Conservation (phyloP, 2,888 invertebrate species). For the Eupithecia tripunctaria region DNA sequence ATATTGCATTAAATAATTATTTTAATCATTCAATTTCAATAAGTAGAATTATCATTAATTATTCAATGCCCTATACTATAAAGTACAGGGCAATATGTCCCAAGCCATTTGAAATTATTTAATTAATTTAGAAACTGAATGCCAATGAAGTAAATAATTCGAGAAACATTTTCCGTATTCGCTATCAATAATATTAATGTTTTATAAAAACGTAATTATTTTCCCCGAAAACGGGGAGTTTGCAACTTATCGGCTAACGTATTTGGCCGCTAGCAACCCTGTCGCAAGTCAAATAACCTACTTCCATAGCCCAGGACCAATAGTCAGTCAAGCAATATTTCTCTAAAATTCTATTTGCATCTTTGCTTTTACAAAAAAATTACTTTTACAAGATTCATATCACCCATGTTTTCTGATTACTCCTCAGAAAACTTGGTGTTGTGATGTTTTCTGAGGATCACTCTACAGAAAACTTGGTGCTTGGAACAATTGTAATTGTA, state of each 20-base stretch:
- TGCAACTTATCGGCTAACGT: constrained; percentile 10
- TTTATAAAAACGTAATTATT: constrained; percentile 8
- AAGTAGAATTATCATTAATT: constrained; percentile 1
- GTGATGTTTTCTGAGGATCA: too few relatives aligned
- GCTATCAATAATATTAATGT: background rate
- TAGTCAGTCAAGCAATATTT: constrained; percentile 36
- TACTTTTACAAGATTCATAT: background rate
- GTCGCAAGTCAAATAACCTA: constrained; percentile 30
- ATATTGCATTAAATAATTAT: background rate
- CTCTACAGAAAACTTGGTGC: too few relatives aligned
- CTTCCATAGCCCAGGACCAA: constrained; percentile 32
- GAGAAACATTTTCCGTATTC: constrained; percentile 24
- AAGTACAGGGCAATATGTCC: background rate
- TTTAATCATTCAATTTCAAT: background rate
- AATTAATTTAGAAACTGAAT: constrained; percentile 45
- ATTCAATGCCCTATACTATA: background rate
- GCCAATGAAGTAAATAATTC: constrained; percentile 45
- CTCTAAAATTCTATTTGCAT: constrained; percentile 13
- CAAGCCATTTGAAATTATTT: constrained; percentile 22
- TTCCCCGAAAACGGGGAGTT: constrained; percentile 22
- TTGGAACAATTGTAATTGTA: too few relatives aligned
- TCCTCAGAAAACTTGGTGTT: too few relatives aligned
- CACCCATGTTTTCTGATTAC: too few relatives aligned
- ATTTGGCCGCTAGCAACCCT: constrained; percentile 33
- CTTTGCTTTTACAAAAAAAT: background rate